A percentile compares a stretch with the other conserved stretches of the same genome.
phyloP scores from a whole-genome alignment of 2,888 invertebrate species.

The Plutella xylostella region DNA sequence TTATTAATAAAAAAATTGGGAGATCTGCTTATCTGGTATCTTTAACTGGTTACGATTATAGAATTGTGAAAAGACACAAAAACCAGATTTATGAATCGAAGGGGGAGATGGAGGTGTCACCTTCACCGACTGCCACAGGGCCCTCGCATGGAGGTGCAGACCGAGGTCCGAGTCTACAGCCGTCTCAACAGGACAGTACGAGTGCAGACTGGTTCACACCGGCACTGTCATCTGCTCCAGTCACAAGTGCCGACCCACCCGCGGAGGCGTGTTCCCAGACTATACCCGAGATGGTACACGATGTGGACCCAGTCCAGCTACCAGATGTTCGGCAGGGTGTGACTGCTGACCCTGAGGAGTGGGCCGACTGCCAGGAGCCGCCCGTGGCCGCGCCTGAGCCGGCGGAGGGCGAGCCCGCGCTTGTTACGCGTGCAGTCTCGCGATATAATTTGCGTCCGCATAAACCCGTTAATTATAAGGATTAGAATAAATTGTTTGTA shows the following conservation, averaged over 20 bases:
- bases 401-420: no score
- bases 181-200: background rate
- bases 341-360: no score
- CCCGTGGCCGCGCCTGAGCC: no score
- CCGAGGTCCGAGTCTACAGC: background rate
- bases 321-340: no score
- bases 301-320: no score
- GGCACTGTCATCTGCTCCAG: background rate
- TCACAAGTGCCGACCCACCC: background rate
- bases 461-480: no score
- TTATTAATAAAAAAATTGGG: background rate
- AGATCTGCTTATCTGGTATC: background rate
- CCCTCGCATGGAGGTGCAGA: background rate
- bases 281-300: no score
- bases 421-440: no score
- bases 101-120: background rate
- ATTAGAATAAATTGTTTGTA: no score
- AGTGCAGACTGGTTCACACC: background rate
- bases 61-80: background rate
- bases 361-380: no score
- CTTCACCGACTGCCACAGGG: background rate
- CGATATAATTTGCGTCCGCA: no score
- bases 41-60: background rate
- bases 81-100: background rate
- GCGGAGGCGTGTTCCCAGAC: no score